phyloP scores from a whole-genome alignment of 2,113 vertebrate genomes.

The Trematocara stigmaticum region DNA sequence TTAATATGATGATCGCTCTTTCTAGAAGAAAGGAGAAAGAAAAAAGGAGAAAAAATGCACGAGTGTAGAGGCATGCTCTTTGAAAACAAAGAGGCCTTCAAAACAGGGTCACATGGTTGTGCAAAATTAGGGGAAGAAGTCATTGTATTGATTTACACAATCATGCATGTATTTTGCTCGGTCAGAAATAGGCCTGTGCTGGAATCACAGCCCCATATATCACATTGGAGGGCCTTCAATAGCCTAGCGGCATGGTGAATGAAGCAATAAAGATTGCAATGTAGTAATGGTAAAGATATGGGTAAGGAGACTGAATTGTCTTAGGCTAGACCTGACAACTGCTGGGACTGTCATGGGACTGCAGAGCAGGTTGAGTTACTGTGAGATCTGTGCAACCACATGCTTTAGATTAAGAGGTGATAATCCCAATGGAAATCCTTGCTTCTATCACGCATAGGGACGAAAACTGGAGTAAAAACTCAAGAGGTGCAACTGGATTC shows the following conservation, averaged over 20 bases:
- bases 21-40: slow-evolving; percentile 21
- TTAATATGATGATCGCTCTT: slow-evolving; percentile 57
- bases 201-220: slow-evolving; percentile 47
- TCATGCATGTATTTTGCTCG: slow-evolving; percentile 44
- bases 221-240: slow-evolving; percentile 19
- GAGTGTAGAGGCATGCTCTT: slow-evolving; percentile 56
- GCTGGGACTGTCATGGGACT: slow-evolving; percentile 30
- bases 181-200: slow-evolving; percentile 41
- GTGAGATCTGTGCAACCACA: slow-evolving; percentile 58
- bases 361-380: slow-evolving; percentile 53
- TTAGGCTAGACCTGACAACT: slow-evolving; percentile 42
- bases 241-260: slow-evolving; percentile 1
- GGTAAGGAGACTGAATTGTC: slow-evolving; percentile 43
- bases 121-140: slow-evolving; percentile 62
- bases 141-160: slow-evolving; percentile 74
- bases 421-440: slow-evolving; percentile 71
- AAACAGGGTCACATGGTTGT: slow-evolving; percentile 64
- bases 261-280: slow-evolving; percentile 47
- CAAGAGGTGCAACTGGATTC: slow-evolving; percentile 44
- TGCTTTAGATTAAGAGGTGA: slow-evolving; percentile 77
- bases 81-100: slow-evolving; percentile 73
- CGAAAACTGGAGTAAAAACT: slow-evolving; percentile 38
- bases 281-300: slow-evolving; percentile 46
- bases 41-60: slow-evolving; percentile 50
- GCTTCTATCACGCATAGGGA: slow-evolving; percentile 47